Evolutionary conservation across 2,113 vertebrate species (phyloP), one percentile per base, ranked within the genome.

Genomic region (Cinclus cinclus): DNA sequence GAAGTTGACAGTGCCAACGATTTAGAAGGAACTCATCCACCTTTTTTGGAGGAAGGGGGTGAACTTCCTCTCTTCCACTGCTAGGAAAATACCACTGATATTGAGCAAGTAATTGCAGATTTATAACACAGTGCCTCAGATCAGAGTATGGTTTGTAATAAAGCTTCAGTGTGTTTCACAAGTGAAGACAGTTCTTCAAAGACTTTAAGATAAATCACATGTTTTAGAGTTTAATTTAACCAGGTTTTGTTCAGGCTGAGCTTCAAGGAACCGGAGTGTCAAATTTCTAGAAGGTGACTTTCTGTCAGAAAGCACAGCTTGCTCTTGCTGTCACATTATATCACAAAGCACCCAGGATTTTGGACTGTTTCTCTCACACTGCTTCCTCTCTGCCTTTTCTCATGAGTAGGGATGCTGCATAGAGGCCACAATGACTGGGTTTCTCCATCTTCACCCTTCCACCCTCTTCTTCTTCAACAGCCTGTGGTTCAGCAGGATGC

Each of bases 271-370:
- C 20, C 23, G 39, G 68, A 75, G 76, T 49, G 79, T 75, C 76
- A 89, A 87, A 92, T 73, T 92, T 68, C 41, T 87, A 58, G 42
- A 71, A 91, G 56, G 67, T 90, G 90, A 86, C 79, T 93, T 92
- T 80, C 52, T 78, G 79, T 50, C 73, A 83, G 83, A 95, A 89
- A n/a, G 2, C 68, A 78, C 28, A 67, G 46, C 62, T 27, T 74
- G 93, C 91, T 81, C 89, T 63, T 77, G 68, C 50, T 90, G 27
- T 90, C 47, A 49, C 30, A 93, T 30, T 58, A 33, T 13, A 17
- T 27, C 56, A 87, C 0, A 5, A 86, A 94, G 39, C 68, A 78
- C 47, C 13, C 73, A 47, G 50, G 68, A 81, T 75, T 77, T 86
- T 22, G 31, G 20, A 67, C 47, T 4, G 4, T 60, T 93, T 75